Base-by-base conservation (phyloP, 2,113 vertebrate genomes). In the Vidua macroura region DNA sequence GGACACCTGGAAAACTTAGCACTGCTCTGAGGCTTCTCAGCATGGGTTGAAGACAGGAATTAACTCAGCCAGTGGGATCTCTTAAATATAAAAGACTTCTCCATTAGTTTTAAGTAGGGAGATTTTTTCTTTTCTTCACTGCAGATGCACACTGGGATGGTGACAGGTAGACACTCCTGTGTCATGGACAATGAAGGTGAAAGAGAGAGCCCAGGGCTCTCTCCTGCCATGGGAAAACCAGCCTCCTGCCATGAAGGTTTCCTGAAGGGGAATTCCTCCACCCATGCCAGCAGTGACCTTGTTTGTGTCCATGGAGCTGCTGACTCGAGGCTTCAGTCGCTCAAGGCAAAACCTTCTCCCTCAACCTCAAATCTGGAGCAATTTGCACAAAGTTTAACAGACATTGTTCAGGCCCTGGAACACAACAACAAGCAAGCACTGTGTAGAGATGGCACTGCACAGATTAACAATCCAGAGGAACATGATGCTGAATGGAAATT, bases 121-220 rank as follows among this genome's bases (percentile, higher is more conserved):
- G 1, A 25, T 62, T 73, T 86, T 91, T 33, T 7, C 4, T 53
- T 78, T 62, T 35, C 31, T 66, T 77, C n/a, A 9, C 12, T 75
- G 31, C 25, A 63, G 28, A 11, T 10, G 1, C 25, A 44, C 69
- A 19, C 19, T 12, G 13, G 8, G n/a, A 28, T 37, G 43, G 41
- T 41, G 43, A 51, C 31, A 74, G 19, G 11, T 4, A 23, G 33
- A 58, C 2, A 1, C 30, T 64, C 39, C 15, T 0, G 0, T 59
- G 37, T 9, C 35, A 44, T 0, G 2, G 49, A 51, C 19, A 52
- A 15, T 14, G 55, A 81, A 77, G 39, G n/a, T 20, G 67, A 56
- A 48, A 35, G 30, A 58, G 15, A 68, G 22, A 62, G 4, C 10
- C 6, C 23, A 15, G 31, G 19, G 15, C 35, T 66, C 59, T 41